Evolutionary conservation across 2,113 vertebrate genomes (phyloP), one percentile per base, ranked within the genome.

Genomic region (Pelvicachromis taeniatus): DNA sequence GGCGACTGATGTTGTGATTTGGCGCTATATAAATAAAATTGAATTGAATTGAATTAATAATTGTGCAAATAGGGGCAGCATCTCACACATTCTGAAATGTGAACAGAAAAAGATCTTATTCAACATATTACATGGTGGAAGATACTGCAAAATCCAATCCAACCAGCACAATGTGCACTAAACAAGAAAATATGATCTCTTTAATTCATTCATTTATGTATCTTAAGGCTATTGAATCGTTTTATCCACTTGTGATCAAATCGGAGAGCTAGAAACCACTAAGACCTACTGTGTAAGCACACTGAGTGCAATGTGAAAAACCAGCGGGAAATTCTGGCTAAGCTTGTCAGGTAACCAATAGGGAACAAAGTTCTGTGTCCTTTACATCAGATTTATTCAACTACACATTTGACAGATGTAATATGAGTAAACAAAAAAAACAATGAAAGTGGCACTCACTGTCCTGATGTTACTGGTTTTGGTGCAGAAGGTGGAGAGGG

Each of bases 381-480:
- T 70, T 5, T 48, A 6, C 4, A 73, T 52, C 19, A 53, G 59
- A 40, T 17, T 14, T 7, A 23, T 4, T 61, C 17, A 31, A 21
- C 17, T 6, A 14, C 3, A 56, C 23, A 73, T 59, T 10, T 17
- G 21, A 63, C 17, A 48, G 13, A 23, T 55, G 26, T 35, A 1
- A 75, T 61, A 26, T 48, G 14, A 55, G 9, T 12, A 79, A n/a
- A 3, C 29, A 19, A 73, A 77, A 80, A 29, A 14, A 14, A n/a
- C n/a, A n/a, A 23, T 33, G 12, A 54, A 8, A 26, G 35, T 1
- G 10, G 52, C 55, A 95, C 95, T 95, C 59, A 96, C 95, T 26
- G 90, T 86, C 94, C 95, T 31, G 93, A 86, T 13, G 19, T 40
- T 88, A 33, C 92, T 81, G 87, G 65, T 85, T 89, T 94, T 86